These are phyloP conservation scores for Zaprionus camerounensis DNA, from an alignment of 1,140 invertebrate genomes.

Conservation along the genomic window DNA sequence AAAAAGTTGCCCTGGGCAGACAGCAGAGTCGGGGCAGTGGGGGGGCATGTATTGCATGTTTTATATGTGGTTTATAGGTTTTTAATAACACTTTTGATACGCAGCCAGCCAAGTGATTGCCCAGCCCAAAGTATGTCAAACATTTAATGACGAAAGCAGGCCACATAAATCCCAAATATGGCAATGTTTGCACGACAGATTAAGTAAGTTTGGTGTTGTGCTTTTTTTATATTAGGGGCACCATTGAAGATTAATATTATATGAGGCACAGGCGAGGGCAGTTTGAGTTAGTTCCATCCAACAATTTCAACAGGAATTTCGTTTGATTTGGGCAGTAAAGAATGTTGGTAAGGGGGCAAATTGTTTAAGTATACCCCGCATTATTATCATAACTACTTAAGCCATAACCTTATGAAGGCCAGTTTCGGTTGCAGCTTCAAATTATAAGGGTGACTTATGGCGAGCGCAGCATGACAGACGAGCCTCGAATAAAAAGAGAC, in stretches of 20 bases:
- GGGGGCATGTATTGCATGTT: slow-evolving; percentile 31
- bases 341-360: background rate
- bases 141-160: slow-evolving; percentile 57
- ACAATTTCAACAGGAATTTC: slow-evolving; percentile 2
- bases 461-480: slow-evolving; percentile 42
- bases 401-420: background rate
- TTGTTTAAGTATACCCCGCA: background rate
- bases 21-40: background rate
- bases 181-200: slow-evolving; percentile 43
- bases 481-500: background rate
- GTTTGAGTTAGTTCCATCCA: background rate
- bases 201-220: slow-evolving; percentile 34
- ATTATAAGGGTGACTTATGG: slow-evolving; percentile 55
- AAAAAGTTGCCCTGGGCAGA: slow-evolving; percentile 42
- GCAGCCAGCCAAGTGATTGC: slow-evolving; percentile 27
- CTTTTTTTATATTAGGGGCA: background rate
- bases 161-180: slow-evolving; percentile 24
- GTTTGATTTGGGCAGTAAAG: background rate
- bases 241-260: slow-evolving; percentile 9
- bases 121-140: slow-evolving; percentile 46
- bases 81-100: slow-evolving; percentile 78
- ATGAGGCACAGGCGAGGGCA: background rate
- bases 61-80: slow-evolving; percentile 65
- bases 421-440: slow-evolving; percentile 12
- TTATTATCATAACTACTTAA: background rate